These are phyloP conservation scores for Pygathrix nemaeus DNA, from an alignment of 2,113 vertebrate species.

Conservation along the genomic window DNA sequence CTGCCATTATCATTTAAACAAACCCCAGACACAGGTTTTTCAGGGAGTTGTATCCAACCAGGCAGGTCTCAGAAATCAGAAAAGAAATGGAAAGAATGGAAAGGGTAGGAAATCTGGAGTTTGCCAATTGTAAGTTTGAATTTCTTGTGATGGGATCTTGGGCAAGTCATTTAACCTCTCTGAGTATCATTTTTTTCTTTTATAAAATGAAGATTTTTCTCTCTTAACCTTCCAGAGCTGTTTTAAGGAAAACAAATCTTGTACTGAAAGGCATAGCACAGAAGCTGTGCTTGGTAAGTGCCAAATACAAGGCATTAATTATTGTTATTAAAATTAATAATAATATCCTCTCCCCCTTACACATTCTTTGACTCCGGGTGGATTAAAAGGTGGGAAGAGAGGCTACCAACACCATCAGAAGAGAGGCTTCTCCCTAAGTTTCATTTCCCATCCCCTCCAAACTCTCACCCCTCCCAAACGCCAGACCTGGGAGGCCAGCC, in stretches of 20 bases:
- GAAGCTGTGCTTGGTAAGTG: background rate
- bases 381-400: background rate
- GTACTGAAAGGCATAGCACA: background rate
- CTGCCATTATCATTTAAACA: background rate
- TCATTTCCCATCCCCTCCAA: background rate
- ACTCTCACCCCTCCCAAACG: background rate
- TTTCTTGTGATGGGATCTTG: background rate
- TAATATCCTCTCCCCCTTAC: background rate
- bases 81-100: background rate
- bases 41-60: background rate
- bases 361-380: background rate
- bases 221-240: background rate
- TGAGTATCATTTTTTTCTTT: background rate
- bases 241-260: background rate
- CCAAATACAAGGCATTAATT: background rate
- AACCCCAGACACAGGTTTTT: background rate
- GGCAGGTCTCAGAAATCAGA: background rate
- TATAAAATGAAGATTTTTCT: conserved; percentile 30
- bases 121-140: background rate
- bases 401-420: background rate
- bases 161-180: background rate
- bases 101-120: background rate
- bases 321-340: background rate
- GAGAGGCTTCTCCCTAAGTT: background rate
- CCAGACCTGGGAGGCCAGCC: background rate